These are phyloP conservation scores for Tenebrio molitor DNA, from an alignment of 1,140 invertebrate genomes.

Conservation along the genomic window DNA sequence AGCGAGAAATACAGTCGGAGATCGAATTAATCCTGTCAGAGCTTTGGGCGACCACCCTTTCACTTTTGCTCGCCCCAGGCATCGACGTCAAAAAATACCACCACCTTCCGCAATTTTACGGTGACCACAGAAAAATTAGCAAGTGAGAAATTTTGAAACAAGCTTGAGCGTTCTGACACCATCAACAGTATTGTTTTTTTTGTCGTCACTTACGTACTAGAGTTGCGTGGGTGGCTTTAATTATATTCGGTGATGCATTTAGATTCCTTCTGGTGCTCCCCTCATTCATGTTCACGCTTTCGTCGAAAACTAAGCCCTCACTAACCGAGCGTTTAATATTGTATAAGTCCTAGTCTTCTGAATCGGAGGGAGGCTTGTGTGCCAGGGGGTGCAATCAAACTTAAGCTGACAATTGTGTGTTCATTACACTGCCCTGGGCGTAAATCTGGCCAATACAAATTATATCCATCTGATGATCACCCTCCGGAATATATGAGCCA, in stretches of 20 bases:
- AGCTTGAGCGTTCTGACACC: too few species aligned
- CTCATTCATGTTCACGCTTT: conserved; percentile 40
- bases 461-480: conserved; percentile 64
- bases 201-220: neutral
- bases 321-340: conserved; percentile 64
- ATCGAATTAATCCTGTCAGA: conserved; percentile 34
- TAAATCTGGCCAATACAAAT: conserved; percentile 68
- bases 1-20: conserved; percentile 32
- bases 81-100: conserved; percentile 15
- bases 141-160: neutral
- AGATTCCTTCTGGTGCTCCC: conserved; percentile 37
- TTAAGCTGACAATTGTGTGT: conserved; percentile 68
- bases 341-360: conserved; percentile 58
- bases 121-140: neutral
- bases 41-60: conserved; percentile 23
- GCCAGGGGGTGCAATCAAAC: conserved; percentile 63
- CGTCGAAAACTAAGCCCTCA: conserved; percentile 53
- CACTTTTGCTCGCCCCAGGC: neutral
- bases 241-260: conserved; percentile 37
- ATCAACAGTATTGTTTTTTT: too few species aligned
- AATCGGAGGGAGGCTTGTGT: conserved; percentile 39
- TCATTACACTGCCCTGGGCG: conserved; percentile 66
- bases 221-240: conserved; percentile 30
- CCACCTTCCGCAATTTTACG: too few species aligned
- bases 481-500: conserved; percentile 51